A percentile compares a stretch with the other conserved stretches of the same genome.
These are phyloP conservation scores for human DNA, from an alignment of 2,113 vertebrate species.

Conservation along the genomic window DNA sequence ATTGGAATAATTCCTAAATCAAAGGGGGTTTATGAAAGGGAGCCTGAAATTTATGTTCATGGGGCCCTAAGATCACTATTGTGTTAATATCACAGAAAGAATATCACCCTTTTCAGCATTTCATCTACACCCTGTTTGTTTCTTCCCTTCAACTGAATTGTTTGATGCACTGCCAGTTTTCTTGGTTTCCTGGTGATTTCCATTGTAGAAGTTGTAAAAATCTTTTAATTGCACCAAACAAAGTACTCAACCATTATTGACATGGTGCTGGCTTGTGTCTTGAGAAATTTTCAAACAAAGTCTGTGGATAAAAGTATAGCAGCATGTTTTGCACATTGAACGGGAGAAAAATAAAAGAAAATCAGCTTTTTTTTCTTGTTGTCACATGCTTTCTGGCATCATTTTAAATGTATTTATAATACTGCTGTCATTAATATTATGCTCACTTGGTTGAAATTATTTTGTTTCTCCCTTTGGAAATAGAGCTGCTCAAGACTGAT, in stretches of 20 bases:
- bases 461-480: conserved; percentile 68
- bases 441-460: conserved; percentile 70
- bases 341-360: conserved; percentile 20
- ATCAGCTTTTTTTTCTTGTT: conserved; percentile 47
- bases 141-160: conserved; percentile 17
- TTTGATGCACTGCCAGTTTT: conserved; percentile 58
- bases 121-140: conserved; percentile 37
- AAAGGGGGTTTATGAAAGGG: conserved; percentile 23
- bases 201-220: conserved; percentile 37
- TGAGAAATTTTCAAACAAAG: conserved; percentile 63
- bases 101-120: neutral
- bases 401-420: conserved; percentile 73
- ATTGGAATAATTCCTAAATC: conserved; percentile 45
- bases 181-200: conserved; percentile 51
- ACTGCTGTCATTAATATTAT: conserved; percentile 69
- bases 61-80: neutral
- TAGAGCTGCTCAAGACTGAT: conserved; percentile 49
- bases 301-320: conserved; percentile 51
- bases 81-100: conserved; percentile 32
- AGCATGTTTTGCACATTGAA: conserved; percentile 37
- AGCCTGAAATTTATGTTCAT: conserved; percentile 39
- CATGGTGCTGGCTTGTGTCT: conserved; percentile 35
- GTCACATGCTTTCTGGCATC: conserved; percentile 61
- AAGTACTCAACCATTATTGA: conserved; percentile 59
- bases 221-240: conserved; percentile 62